Conservation (phyloP, 2,888 invertebrate species). For the Hydroisotoma schaefferi region DNA sequence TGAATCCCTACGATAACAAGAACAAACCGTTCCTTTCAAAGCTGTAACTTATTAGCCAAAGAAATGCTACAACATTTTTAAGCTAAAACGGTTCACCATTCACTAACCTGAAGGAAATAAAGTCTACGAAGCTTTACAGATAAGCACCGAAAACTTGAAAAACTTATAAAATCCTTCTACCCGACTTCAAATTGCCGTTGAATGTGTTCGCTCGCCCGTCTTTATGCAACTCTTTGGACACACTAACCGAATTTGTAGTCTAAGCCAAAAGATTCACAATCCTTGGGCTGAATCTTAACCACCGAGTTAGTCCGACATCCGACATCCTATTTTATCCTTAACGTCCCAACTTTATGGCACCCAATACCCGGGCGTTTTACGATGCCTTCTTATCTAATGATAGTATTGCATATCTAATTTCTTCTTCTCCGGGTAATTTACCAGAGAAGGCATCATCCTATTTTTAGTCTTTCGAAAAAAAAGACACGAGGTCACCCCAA, state of each 20-base stretch:
- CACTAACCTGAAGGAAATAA: slow-evolving; percentile 25
- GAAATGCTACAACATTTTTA: no score
- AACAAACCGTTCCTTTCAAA: no score
- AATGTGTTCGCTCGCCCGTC: slow-evolving; percentile 27
- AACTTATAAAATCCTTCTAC: neutral
- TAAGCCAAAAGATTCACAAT: slow-evolving; percentile 1
- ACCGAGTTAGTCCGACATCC: no score
- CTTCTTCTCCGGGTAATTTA: slow-evolving; percentile 17
- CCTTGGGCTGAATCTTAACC: slow-evolving; percentile 1
- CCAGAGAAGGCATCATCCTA: slow-evolving; percentile 14
- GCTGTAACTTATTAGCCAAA: no score
- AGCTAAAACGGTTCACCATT: neutral
- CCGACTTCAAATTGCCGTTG: no score
- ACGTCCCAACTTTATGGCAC: neutral
- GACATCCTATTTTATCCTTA: neutral
- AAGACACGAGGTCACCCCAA: slow-evolving; percentile 31
- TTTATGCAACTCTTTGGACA: slow-evolving; percentile 26
- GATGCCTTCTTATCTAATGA: neutral
- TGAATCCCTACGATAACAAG: no score
- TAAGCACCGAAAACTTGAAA: slow-evolving; percentile 5
- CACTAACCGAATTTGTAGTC: slow-evolving; percentile 31
- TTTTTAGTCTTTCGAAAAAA: slow-evolving; percentile 14
- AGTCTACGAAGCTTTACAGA: slow-evolving; percentile 20
- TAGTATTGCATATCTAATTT: neutral
- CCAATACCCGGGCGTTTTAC: neutral